These are phyloP conservation scores for Lithodes maja DNA, from an alignment of 2,888 invertebrate genomes.

Conservation along the genomic window DNA sequence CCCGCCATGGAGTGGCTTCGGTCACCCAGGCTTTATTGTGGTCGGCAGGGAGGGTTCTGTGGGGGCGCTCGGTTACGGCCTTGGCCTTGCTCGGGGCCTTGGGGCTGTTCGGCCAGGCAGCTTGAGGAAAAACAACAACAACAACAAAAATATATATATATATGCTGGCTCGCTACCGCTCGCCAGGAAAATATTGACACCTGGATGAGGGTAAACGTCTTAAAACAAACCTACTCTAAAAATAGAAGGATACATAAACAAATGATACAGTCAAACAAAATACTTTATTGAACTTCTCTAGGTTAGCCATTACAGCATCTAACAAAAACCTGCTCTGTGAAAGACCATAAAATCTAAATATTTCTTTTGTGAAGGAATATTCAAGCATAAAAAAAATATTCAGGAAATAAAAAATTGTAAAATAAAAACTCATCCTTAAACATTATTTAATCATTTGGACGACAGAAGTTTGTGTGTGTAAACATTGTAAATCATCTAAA, in stretches of 20 bases:
- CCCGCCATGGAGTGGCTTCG: too few relatives aligned
- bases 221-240: too few relatives aligned
- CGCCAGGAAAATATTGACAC: too few relatives aligned
- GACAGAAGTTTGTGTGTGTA: constrained; percentile 12
- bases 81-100: too few relatives aligned
- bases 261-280: constrained; percentile 66
- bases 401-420: constrained; percentile 14
- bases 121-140: too few relatives aligned
- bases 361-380: constrained; percentile 62
- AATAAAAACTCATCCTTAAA: constrained; percentile 21
- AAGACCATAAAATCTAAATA: constrained; percentile 67
- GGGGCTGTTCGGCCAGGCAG: too few relatives aligned
- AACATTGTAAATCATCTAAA: constrained; percentile 14
- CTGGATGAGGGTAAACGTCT: too few relatives aligned
- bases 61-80: too few relatives aligned
- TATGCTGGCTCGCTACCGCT: too few relatives aligned
- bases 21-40: too few relatives aligned
- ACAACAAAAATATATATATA: too few relatives aligned
- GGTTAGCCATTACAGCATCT: constrained; percentile 67
- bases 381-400: constrained; percentile 46
- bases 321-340: constrained; percentile 67
- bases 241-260: not conserved
- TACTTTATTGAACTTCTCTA: constrained; percentile 68
- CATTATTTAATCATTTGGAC: constrained; percentile 9
- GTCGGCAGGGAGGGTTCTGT: too few relatives aligned